These are phyloP conservation scores for Rutilus rutilus DNA, from an alignment of 2,113 vertebrate genomes.

Conservation along the genomic window DNA sequence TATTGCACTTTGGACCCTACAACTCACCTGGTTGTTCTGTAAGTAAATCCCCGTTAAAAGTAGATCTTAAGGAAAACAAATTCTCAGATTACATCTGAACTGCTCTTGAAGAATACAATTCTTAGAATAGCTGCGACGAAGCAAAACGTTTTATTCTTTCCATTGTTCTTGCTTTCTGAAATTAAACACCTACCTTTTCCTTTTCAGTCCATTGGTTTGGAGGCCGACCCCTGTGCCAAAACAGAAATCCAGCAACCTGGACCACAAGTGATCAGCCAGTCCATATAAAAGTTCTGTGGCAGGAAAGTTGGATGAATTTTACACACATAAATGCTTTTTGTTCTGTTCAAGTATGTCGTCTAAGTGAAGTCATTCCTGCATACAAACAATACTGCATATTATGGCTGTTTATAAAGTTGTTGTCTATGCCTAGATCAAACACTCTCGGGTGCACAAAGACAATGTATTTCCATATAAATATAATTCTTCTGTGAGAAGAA, in stretches of 20 bases:
- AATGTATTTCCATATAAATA: neutral
- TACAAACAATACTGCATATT: neutral
- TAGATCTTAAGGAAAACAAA: neutral
- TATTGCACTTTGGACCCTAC: too few species aligned
- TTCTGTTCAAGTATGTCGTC: neutral
- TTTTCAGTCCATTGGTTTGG: slow-evolving; percentile 23
- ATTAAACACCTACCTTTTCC: neutral
- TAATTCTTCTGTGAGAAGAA: neutral
- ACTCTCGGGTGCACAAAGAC: neutral
- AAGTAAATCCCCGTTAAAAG: neutral
- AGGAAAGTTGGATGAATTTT: neutral
- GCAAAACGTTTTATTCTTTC: neutral
- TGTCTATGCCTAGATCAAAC: neutral
- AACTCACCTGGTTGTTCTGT: neutral
- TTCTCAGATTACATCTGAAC: neutral
- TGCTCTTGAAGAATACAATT: neutral
- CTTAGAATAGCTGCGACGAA: neutral
- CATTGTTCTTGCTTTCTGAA: slow-evolving; percentile 3
- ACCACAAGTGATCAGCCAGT: slow-evolving; percentile 7
- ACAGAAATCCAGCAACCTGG: neutral
- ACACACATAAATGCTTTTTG: neutral
- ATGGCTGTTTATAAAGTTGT: neutral
- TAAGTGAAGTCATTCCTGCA: neutral
- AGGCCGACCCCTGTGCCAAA: neutral
- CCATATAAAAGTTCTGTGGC: neutral